Base-by-base conservation (phyloP, 2,888 invertebrate genomes). In the Griposia aprilina region DNA sequence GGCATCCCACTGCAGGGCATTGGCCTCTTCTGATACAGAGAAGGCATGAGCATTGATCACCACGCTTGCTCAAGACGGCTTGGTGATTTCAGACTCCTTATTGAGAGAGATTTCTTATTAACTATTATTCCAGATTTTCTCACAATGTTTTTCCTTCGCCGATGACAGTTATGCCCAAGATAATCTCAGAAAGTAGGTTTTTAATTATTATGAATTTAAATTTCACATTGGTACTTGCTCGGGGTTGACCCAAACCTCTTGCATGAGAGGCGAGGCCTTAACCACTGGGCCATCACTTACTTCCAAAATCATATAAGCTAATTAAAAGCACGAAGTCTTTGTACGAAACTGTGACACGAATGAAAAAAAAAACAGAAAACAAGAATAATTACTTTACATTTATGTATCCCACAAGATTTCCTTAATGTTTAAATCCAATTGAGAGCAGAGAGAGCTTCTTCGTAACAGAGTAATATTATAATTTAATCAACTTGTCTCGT, bases 381-480 rank as follows among this genome's bases (percentile, higher is more conserved):
- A 57, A 45, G 30, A 20, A 70, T 50, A 50, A 57, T 50, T 36
- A 20, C 36, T n/a, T 74, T 30, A 45, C 5, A 41, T 65, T n/a
- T 30, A 50, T 55, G 20, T 59, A 45, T 30, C 17, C 63, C 41
- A 59, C 80, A 63, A 69, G 68, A 52, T 74, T 26, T 52, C 45
- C 30, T 1, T 57, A 59, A 74, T 74, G 45, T 65, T 69, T 65
- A 76, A 82, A 80, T 59, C 30, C 11, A 57, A 55, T 82, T 82
- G 36, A 10, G 55, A 71, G 50, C 57, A 30, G 20, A 23, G 36
- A 36, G 52, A 41, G 15, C 36, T 74, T 45, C 65, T n/a, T 57
- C 41, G 30, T 52, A 15, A 36, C n/a, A 6, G 10, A 52, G 59
- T 23, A 69, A 57, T 57, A 23, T 69, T 78, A 70, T 71, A 82